Conservation (phyloP, 2,888 invertebrate genomes). For the Rhopalosiphum nymphaeae region DNA sequence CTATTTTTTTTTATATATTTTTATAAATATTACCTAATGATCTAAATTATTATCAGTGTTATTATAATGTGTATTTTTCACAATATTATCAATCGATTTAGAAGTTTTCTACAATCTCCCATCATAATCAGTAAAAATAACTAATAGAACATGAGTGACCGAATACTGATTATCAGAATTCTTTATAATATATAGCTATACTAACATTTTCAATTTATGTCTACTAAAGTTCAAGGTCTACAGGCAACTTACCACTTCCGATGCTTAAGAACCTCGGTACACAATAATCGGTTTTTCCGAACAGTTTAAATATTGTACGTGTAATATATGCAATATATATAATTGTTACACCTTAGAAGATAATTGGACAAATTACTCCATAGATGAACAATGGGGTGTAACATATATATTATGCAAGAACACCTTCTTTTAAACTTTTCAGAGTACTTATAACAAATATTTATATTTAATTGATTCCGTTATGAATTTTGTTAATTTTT, state of each 20-base stretch:
- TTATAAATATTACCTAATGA: not conserved
- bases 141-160: not conserved
- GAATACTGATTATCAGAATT: not conserved
- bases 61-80: not conserved
- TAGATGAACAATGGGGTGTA: too few relatives aligned
- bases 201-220: not conserved
- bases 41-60: not conserved
- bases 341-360: too few relatives aligned
- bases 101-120: not conserved
- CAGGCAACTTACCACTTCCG: not conserved
- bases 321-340: not conserved
- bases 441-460: not conserved
- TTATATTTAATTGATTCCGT: not conserved
- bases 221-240: not conserved
- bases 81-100: not conserved
- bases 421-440: not conserved
- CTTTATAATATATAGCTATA: not conserved
- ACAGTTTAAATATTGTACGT: not conserved
- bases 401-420: not conserved
- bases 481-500: not conserved
- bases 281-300: not conserved
- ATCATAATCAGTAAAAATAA: not conserved
- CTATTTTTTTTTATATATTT: not conserved
- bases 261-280: not conserved
- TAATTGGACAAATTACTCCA: too few relatives aligned